A percentile compares a stretch with the other conserved stretches of the same genome.
Conservation (phyloP, 1,140 invertebrate species). For the Acromyrmex charruanus region DNA sequence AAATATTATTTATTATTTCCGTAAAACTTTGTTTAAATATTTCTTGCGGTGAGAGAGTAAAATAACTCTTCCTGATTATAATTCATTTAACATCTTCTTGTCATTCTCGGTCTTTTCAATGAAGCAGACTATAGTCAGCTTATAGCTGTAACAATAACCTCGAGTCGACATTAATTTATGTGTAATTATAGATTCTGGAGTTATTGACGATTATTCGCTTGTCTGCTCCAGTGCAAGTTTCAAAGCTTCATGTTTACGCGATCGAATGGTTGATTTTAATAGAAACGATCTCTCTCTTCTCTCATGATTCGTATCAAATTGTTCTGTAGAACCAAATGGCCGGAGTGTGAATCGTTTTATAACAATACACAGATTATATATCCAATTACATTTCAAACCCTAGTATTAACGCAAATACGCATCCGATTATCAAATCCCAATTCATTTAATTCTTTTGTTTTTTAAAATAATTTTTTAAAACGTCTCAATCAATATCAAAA, state of each 20-base stretch:
- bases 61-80: not conserved
- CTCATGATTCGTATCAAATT: not conserved
- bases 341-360: not conserved
- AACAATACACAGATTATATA: constrained; percentile 17
- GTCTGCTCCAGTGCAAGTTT: not conserved
- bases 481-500: too few species aligned
- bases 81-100: not conserved
- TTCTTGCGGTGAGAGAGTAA: not conserved
- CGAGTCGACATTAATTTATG: not conserved
- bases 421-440: not conserved
- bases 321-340: not conserved
- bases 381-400: not conserved
- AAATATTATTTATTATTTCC: constrained; percentile 55
- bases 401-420: not conserved
- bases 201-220: not conserved
- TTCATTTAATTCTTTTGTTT: not conserved
- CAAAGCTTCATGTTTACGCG: constrained; percentile 8
- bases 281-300: constrained; percentile 16
- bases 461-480: too few species aligned
- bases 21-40: not conserved
- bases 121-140: not conserved
- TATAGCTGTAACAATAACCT: not conserved
- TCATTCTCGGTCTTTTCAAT: not conserved
- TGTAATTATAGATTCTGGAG: constrained; percentile 15
- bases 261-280: constrained; percentile 43